Percentiles rank a stretch among this genome's conserved stretches.
These are phyloP conservation scores for Sterna hirundo DNA, from an alignment of 2,113 vertebrate genomes.

Conservation along the genomic window DNA sequence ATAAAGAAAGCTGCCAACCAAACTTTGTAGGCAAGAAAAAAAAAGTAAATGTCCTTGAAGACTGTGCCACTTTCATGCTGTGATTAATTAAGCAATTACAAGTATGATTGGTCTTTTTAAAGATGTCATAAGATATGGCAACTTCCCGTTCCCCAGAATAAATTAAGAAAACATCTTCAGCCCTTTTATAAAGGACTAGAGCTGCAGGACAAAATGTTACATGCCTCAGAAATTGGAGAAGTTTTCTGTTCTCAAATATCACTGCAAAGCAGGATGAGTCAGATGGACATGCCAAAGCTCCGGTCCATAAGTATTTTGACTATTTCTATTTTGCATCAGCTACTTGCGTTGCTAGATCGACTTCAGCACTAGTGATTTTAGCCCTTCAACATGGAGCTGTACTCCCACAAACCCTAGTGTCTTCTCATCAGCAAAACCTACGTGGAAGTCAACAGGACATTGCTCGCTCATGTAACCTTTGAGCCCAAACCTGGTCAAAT, in stretches of 20 bases:
- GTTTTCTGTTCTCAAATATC: neutral
- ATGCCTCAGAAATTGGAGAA: neutral
- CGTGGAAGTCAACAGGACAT: neutral
- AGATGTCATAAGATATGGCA: conserved; percentile 45
- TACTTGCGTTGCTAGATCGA: neutral
- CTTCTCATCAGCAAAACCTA: neutral
- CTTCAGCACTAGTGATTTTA: neutral
- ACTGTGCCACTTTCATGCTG: neutral
- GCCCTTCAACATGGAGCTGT: neutral
- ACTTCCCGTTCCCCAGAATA: conserved; percentile 27
- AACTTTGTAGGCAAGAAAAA: neutral
- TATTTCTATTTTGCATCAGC: neutral
- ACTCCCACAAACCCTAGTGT: neutral
- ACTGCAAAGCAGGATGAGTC: conserved; percentile 12
- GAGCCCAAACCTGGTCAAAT: neutral
- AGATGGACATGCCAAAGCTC: neutral
- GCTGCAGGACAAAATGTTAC: conserved; percentile 12
- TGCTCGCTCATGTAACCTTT: neutral
- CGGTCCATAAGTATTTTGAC: conserved; percentile 21
- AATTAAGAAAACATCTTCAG: conserved; percentile 18
- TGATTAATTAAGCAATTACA: conserved; percentile 63
- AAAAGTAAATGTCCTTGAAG: conserved; percentile 27
- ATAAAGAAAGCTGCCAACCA: neutral
- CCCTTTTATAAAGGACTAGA: neutral
- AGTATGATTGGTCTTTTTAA: conserved; percentile 43